These are phyloP conservation scores for Forbesichthys papilliferus DNA, from an alignment of 2,113 vertebrate genomes.

Conservation along the genomic window DNA sequence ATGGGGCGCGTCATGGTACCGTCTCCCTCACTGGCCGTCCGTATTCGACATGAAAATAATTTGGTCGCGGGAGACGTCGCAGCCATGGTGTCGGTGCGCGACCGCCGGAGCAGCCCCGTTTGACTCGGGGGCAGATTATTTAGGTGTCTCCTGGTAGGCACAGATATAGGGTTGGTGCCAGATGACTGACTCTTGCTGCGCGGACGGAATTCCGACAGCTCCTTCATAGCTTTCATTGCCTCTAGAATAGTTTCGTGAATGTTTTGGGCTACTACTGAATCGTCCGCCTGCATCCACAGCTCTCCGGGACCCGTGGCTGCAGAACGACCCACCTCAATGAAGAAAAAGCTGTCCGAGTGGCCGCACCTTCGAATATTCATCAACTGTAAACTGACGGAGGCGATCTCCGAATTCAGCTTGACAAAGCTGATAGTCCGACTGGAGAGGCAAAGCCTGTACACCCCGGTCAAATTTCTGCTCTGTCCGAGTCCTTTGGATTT, in stretches of 20 bases:
- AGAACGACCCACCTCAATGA: slow-evolving; percentile 95
- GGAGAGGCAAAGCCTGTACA: slow-evolving; percentile 93
- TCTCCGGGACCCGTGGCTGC: slow-evolving; percentile 95
- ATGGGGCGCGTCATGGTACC: slow-evolving; percentile 79
- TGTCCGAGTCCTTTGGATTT: slow-evolving; percentile 94
- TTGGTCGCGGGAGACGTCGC: slow-evolving; percentile 75
- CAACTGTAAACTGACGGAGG: slow-evolving; percentile 91
- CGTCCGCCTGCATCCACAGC: slow-evolving; percentile 98
- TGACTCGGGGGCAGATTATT: slow-evolving; percentile 84
- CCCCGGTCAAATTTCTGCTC: slow-evolving; percentile 87
- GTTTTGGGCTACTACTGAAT: slow-evolving; percentile 97
- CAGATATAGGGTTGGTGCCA: slow-evolving; percentile 79
- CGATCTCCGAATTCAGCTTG: slow-evolving; percentile 89
- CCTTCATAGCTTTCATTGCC: slow-evolving; percentile 97
- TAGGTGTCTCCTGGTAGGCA: slow-evolving; percentile 80
- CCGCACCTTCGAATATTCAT: slow-evolving; percentile 98
- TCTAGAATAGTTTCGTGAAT: slow-evolving; percentile 97
- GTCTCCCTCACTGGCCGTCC: slow-evolving; percentile 86
- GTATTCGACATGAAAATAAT: slow-evolving; percentile 78
- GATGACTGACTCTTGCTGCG: slow-evolving; percentile 98
- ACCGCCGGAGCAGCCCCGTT: slow-evolving; percentile 81
- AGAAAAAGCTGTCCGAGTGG: slow-evolving; percentile 98
- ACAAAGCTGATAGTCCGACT: slow-evolving; percentile 92
- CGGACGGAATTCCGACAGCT: slow-evolving; percentile 93
- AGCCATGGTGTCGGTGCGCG: slow-evolving; percentile 84